A percentile compares a stretch with the other conserved stretches of the same genome.
phyloP scores from a whole-genome alignment of 2,113 vertebrate genomes.

The Stegastes partitus region DNA sequence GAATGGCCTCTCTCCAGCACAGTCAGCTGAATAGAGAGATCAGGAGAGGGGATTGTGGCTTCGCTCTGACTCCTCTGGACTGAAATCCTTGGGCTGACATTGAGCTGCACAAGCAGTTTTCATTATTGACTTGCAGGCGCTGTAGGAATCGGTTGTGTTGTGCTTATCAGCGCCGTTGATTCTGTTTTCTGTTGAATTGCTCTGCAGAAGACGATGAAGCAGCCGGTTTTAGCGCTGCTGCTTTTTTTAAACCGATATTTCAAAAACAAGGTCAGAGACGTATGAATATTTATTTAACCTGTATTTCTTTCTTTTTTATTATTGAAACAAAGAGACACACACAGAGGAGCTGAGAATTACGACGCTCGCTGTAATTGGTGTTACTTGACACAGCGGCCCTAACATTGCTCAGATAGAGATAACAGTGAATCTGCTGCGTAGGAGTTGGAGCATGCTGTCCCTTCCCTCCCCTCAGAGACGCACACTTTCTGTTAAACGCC shows the following conservation, averaged over 20 bases:
- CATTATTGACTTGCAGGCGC: conserved; percentile 48
- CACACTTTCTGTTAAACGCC: conserved; percentile 45
- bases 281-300: conserved; percentile 30
- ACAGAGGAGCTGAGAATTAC: conserved; percentile 12
- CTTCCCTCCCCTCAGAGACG: conserved; percentile 38
- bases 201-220: conserved; percentile 28
- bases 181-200: conserved; percentile 16
- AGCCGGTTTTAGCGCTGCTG: background rate
- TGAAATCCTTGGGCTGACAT: conserved; percentile 72
- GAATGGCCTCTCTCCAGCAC: conserved; percentile 41
- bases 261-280: conserved; percentile 25
- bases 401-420: conserved; percentile 44
- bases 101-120: conserved; percentile 68
- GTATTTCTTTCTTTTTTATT: conserved; percentile 12
- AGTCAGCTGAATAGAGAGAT: conserved; percentile 58
- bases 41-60: conserved; percentile 35
- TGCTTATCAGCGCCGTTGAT: conserved; percentile 40
- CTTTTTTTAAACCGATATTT: conserved; percentile 3
- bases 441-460: conserved; percentile 63
- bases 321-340: conserved; percentile 9
- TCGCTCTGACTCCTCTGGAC: conserved; percentile 48
- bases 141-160: conserved; percentile 9
- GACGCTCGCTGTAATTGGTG: conserved; percentile 36
- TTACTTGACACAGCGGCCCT: conserved; percentile 30
- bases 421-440: conserved; percentile 77